Conservation (phyloP, 2,888 invertebrate genomes). For the Tetropium fuscum region DNA sequence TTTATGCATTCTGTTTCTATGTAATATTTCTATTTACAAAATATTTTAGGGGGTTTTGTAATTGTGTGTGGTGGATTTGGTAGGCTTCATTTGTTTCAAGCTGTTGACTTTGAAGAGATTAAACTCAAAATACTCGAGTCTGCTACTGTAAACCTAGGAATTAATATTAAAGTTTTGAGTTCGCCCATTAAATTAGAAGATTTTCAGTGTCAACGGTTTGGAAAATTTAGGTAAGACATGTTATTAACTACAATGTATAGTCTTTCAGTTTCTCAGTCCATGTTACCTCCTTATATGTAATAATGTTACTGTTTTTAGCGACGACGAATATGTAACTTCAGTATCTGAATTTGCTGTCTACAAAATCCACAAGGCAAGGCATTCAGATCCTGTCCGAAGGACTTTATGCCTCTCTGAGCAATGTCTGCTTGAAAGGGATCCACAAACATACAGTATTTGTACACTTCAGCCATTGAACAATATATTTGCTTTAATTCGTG, state of each 20-base stretch:
- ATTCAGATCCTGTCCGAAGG: conserved; percentile 87
- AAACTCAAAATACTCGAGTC: conserved; percentile 88
- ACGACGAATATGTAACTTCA: conserved; percentile 96
- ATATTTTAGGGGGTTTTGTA: conserved; percentile 86
- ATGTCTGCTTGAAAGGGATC: conserved; percentile 96
- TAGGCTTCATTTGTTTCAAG: conserved; percentile 90
- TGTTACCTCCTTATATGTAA: not conserved
- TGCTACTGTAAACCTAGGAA: conserved; percentile 83
- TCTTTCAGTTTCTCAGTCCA: not conserved
- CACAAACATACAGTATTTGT: conserved; percentile 94
- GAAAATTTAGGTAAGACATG: conserved; percentile 82
- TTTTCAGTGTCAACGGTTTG: conserved; percentile 89
- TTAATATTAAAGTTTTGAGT: conserved; percentile 85
- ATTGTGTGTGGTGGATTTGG: conserved; percentile 93
- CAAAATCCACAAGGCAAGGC: conserved; percentile 85
- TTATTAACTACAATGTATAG: not conserved
- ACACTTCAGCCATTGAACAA: conserved; percentile 86
- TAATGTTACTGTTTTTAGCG: too few species aligned
- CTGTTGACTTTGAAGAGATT: conserved; percentile 87
- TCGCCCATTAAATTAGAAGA: conserved; percentile 84
- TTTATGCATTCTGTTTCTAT: not conserved
- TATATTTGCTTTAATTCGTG: conserved; percentile 92
- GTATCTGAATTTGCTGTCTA: conserved; percentile 97
- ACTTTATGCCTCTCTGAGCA: conserved; percentile 95
- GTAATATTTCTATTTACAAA: conserved; percentile 5